These are phyloP conservation scores for Tyrannus savana DNA, from an alignment of 2,113 vertebrate species.

Conservation along the genomic window DNA sequence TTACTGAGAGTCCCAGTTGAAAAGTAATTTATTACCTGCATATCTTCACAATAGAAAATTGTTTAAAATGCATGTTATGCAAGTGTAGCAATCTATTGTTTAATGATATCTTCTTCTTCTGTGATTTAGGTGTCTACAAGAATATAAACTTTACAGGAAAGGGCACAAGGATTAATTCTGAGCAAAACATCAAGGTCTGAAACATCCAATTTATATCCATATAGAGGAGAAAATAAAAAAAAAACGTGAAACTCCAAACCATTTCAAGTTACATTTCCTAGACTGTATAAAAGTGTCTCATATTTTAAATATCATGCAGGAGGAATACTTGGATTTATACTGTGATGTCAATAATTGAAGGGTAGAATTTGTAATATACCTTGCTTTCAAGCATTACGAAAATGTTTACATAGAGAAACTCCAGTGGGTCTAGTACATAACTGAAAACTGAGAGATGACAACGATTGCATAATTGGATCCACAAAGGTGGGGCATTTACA, in stretches of 20 bases:
- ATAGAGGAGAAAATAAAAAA: neutral
- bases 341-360: neutral
- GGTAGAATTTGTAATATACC: neutral
- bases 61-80: neutral
- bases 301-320: neutral
- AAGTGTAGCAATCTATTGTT: neutral
- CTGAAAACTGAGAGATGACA: neutral
- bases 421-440: neutral
- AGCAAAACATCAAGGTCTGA: neutral
- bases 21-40: conserved; percentile 16
- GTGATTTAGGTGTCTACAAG: neutral
- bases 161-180: neutral
- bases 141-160: neutral
- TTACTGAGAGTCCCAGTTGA: neutral
- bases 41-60: neutral
- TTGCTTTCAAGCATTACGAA: neutral
- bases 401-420: neutral
- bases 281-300: neutral
- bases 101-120: neutral
- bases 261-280: neutral
- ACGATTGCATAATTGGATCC: neutral
- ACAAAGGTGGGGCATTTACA: neutral
- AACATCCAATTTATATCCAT: neutral
- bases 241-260: neutral
- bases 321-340: neutral